Conservation (phyloP, 2,797 vertebrate genomes). For the Alcedo atthis region DNA sequence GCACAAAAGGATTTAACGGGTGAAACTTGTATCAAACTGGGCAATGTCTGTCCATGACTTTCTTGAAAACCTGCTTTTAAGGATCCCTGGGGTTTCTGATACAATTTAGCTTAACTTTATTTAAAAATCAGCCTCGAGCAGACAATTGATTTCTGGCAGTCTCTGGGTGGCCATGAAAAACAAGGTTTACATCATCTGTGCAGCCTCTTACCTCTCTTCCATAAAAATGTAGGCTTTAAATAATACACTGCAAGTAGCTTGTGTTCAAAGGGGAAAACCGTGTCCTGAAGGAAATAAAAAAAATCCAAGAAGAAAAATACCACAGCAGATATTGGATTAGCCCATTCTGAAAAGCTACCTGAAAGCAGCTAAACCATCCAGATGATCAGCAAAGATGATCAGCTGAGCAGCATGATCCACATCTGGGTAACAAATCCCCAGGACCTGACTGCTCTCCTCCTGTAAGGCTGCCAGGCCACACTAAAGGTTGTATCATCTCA, state of each 20-base stretch:
- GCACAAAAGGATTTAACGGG: not conserved
- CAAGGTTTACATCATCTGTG: not conserved
- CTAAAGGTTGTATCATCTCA: not conserved
- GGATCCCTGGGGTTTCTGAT: not conserved
- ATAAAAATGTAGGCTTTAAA: not conserved
- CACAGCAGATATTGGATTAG: not conserved
- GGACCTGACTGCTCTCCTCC: conserved; percentile 1
- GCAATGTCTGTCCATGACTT: not conserved
- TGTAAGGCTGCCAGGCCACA: not conserved
- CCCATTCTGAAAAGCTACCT: not conserved
- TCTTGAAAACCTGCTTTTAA: not conserved
- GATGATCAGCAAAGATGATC: not conserved
- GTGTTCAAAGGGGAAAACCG: not conserved
- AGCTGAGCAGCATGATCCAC: not conserved
- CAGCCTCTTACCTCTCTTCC: not conserved
- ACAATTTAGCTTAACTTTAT: not conserved
- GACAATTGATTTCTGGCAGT: not conserved
- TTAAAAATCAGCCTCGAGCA: not conserved
- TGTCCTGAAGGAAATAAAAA: not conserved
- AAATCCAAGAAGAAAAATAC: not conserved
- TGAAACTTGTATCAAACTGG: not conserved
- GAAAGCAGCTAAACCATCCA: not conserved
- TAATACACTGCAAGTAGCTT: not conserved
- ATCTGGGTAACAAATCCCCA: not conserved
- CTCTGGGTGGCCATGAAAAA: not conserved